phyloP scores from a whole-genome alignment of 2,797 vertebrate genomes.

The Champsocephalus gunnari region DNA sequence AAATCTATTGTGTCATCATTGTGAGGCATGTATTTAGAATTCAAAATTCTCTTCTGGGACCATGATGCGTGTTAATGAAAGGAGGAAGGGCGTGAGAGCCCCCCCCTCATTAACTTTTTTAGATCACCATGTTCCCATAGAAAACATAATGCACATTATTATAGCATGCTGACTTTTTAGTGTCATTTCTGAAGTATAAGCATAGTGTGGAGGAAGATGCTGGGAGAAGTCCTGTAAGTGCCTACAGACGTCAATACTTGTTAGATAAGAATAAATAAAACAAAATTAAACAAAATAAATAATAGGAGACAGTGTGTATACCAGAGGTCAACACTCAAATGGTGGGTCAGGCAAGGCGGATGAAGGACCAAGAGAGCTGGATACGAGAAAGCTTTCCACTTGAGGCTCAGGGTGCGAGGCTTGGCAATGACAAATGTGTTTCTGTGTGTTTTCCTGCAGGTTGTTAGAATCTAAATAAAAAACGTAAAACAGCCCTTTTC shows the following conservation, averaged over 20 bases:
- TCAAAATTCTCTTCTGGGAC: slow-evolving; percentile 34
- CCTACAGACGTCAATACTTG: not conserved
- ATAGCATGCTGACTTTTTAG: slow-evolving; percentile 41
- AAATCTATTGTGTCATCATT: slow-evolving; percentile 75
- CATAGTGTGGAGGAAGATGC: not conserved
- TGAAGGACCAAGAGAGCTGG: slow-evolving; percentile 39
- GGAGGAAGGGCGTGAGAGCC: slow-evolving; percentile 33
- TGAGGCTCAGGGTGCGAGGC: slow-evolving; percentile 30
- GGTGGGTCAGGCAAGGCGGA: not conserved
- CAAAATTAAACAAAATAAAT: slow-evolving; percentile 1
- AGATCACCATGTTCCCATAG: slow-evolving; percentile 20
- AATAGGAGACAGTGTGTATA: not conserved
- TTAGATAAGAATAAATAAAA: too few relatives aligned
- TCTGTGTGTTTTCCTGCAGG: not conserved
- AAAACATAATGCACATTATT: slow-evolving; percentile 43
- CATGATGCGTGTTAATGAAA: slow-evolving; percentile 29
- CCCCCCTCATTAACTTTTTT: not conserved
- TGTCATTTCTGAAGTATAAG: slow-evolving; percentile 22
- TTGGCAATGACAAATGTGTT: slow-evolving; percentile 37
- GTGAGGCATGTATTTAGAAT: slow-evolving; percentile 60
- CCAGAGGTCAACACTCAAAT: slow-evolving; percentile 16
- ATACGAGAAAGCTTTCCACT: slow-evolving; percentile 15
- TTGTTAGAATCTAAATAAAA: slow-evolving; percentile 12
- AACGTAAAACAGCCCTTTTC: not conserved
- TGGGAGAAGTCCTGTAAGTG: not conserved